Conservation (phyloP, 2,113 vertebrate species). For the Carassius auratus region DNA sequence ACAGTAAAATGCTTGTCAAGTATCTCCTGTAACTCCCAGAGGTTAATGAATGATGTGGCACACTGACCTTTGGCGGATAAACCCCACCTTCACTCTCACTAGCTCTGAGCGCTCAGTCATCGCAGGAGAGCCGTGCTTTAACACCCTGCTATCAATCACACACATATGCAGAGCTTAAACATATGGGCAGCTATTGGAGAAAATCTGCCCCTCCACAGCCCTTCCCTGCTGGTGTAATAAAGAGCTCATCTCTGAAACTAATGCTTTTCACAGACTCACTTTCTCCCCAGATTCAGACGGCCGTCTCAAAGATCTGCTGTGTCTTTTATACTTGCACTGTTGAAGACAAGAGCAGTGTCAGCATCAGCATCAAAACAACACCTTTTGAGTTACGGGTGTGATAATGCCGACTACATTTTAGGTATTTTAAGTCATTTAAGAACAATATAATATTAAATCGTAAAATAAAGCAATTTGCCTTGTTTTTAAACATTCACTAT, state of each 20-base stretch:
- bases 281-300: slow-evolving; percentile 28
- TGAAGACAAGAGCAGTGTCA: background rate
- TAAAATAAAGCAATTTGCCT: background rate
- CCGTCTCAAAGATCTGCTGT: background rate
- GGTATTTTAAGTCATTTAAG: background rate
- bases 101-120: background rate
- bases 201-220: slow-evolving; percentile 51
- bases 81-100: background rate
- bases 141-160: slow-evolving; percentile 47
- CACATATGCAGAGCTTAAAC: slow-evolving; percentile 34
- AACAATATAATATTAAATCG: background rate
- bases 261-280: slow-evolving; percentile 71
- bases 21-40: slow-evolving; percentile 3
- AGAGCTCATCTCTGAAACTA: slow-evolving; percentile 64
- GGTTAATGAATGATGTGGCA: slow-evolving; percentile 33
- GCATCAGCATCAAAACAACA: background rate
- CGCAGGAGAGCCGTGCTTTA: slow-evolving; percentile 25
- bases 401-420: background rate
- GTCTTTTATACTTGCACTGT: background rate
- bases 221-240: slow-evolving; percentile 65
- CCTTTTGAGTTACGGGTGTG: background rate
- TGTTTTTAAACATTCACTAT: background rate
- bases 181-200: slow-evolving; percentile 35
- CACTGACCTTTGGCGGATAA: slow-evolving; percentile 17
- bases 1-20: slow-evolving; percentile 15